Conservation (phyloP, 2,888 invertebrate genomes). For the Tiphia femorata region DNA sequence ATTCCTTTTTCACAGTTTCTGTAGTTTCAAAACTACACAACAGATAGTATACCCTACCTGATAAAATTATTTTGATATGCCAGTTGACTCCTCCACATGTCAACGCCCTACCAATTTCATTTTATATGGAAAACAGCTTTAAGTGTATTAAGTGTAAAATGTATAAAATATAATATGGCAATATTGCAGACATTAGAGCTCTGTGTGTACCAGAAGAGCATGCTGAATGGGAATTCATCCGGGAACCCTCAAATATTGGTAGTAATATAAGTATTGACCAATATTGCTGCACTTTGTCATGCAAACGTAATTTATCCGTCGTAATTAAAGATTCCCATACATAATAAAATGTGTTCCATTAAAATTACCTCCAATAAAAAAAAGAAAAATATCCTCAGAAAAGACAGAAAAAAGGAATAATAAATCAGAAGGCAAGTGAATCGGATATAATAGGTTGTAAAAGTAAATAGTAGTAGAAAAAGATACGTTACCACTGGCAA, state of each 20-base stretch:
- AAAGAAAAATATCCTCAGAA: conserved; percentile 24
- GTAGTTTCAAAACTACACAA: no score
- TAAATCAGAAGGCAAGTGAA: conserved; percentile 24
- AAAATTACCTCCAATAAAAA: conserved; percentile 12
- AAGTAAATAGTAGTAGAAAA: conserved; percentile 40
- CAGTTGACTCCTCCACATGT: conserved; percentile 61
- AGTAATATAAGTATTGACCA: conserved; percentile 11
- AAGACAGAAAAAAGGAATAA: conserved; percentile 25
- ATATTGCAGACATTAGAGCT: conserved; percentile 62
- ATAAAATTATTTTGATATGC: no score
- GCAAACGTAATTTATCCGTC: conserved; percentile 31
- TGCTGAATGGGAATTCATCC: conserved; percentile 36
- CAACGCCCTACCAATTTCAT: conserved; percentile 23
- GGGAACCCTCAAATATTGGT: conserved; percentile 7
- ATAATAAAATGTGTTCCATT: conserved; percentile 9
- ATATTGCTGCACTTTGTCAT: conserved; percentile 26
- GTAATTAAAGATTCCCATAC: conserved; percentile 21
- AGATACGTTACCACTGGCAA: conserved; percentile 68
- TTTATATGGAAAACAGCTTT: no score
- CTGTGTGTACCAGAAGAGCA: conserved; percentile 47
- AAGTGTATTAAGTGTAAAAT: neutral
- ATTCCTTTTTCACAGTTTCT: no score
- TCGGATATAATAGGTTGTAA: conserved; percentile 15
- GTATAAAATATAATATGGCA: conserved; percentile 15
- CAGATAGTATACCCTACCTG: no score